Conservation (phyloP, 2,797 vertebrate species). For the Octomys mimax region DNA sequence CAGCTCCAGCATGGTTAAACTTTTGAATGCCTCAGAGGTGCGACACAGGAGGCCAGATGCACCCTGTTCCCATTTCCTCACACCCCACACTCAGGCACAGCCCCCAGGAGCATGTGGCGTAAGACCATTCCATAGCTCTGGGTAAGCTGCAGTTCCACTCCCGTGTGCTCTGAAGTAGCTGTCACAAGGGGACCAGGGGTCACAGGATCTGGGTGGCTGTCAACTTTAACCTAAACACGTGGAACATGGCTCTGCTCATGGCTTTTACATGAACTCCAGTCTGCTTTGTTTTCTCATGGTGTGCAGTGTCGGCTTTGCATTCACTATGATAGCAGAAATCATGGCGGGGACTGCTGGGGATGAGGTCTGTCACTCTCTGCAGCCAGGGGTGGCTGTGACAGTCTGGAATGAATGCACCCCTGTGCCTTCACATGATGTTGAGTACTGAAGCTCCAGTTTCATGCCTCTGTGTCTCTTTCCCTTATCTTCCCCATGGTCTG, state of each 20-base stretch:
- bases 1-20: neutral
- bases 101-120: neutral
- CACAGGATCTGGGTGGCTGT: neutral
- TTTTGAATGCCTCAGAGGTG: neutral
- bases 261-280: neutral
- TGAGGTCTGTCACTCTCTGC: fast-evolving
- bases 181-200: too few species aligned
- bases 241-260: fast-evolving
- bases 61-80: neutral
- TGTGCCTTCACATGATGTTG: neutral
- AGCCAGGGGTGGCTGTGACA: neutral
- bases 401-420: neutral
- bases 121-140: too few species aligned
- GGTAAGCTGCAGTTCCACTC: too few species aligned
- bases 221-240: fast-evolving
- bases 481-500: fast-evolving
- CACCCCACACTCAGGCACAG: neutral
- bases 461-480: fast-evolving
- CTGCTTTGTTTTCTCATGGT: neutral
- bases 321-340: neutral
- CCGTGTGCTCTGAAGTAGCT: fast-evolving
- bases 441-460: neutral
- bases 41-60: neutral
- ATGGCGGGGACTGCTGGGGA: neutral
- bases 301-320: too few species aligned